Evolutionary conservation across 2,888 invertebrate species (phyloP), one percentile per base, ranked within the genome.

Genomic region (Alentia gelatinosa): DNA sequence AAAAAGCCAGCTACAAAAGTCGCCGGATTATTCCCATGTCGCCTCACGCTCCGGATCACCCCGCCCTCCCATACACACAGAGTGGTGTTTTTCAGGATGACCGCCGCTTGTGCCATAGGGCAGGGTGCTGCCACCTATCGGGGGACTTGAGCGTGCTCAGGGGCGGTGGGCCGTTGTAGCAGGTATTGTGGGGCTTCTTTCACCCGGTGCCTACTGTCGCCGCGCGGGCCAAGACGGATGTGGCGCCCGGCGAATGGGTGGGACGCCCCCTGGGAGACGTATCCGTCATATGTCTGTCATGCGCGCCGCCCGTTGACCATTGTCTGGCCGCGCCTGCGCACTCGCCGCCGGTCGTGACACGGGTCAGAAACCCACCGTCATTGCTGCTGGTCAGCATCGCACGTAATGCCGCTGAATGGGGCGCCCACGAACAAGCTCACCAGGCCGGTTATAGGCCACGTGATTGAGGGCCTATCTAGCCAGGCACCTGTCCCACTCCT

Each of bases 261-360:
- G 26, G 26, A 0, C 42, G 42, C 1, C 83, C 37, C 83, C 3
- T 39, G 39, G 47, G 86, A 37, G 79, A 86, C 86, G 86, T 26
- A 86, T 86, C 86, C 50, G 47, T 86, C 86, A 86, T 86, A 86
- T 33, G 23, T 47, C 47, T 86, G 86, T 86, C 86, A 86, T 86
- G 86, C 47, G 86, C 30, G 26, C 42, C 30, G 1, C 19, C 47
- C 3, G 47, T 30, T 47, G 39, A 1, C 42, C 50, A 86, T 86
- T 47, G 86, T 86, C 47, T 33, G 37, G 83, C 23, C 83, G 83
- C 7, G 39, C 83, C 39, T 83, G 30, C 30, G 30, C 19, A 9
- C 56, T 56, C 56, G 30, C 68, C 68, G 23, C n/a, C 26, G 68
- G 68, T 68, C 68, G 68, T 68, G 68, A 68, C 68, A 68, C 30